A percentile compares a stretch with the other conserved stretches of the same genome.
Evolutionary conservation across 2,797 vertebrate genomes (phyloP).

Genomic region (Podargus strigoides): DNA sequence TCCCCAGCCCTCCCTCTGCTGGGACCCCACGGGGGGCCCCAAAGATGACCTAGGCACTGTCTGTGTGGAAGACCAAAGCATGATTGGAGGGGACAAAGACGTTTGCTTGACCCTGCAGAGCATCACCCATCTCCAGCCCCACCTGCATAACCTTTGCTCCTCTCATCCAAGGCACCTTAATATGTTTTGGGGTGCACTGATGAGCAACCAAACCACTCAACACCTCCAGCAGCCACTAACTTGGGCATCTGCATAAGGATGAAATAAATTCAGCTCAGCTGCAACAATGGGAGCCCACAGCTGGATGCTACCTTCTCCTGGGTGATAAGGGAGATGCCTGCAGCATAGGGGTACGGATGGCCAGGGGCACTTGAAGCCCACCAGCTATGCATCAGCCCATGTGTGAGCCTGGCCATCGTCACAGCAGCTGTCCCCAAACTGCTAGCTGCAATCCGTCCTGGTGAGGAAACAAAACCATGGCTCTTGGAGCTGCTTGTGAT

Average conservation of each 20-base stretch:
- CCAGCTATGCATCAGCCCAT: rapidly evolving
- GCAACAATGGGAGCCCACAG: not conserved
- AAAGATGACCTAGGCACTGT: rapidly evolving
- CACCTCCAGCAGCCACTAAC: too few relatives aligned
- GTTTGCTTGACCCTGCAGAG: rapidly evolving
- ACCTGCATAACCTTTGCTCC: rapidly evolving
- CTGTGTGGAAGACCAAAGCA: not conserved
- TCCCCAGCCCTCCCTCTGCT: not conserved
- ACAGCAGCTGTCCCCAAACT: rapidly evolving
- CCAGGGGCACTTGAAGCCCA: not conserved
- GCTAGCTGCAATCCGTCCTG: not conserved
- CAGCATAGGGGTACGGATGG: rapidly evolving
- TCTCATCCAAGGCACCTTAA: not conserved
- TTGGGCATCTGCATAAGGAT: too few relatives aligned
- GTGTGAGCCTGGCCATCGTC: rapidly evolving
- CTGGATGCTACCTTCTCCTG: not conserved
- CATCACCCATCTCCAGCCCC: not conserved
- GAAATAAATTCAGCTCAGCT: not conserved
- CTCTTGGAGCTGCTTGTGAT: not conserved
- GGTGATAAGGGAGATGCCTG: not conserved
- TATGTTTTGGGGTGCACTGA: rapidly evolving
- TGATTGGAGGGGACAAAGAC: not conserved
- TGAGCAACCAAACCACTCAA: not conserved
- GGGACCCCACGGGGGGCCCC: not conserved
- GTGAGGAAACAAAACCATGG: rapidly evolving